Percentiles rank a stretch among this genome's conserved stretches.
phyloP scores from a whole-genome alignment of 2,797 vertebrate species.

The Fratercula arctica region DNA sequence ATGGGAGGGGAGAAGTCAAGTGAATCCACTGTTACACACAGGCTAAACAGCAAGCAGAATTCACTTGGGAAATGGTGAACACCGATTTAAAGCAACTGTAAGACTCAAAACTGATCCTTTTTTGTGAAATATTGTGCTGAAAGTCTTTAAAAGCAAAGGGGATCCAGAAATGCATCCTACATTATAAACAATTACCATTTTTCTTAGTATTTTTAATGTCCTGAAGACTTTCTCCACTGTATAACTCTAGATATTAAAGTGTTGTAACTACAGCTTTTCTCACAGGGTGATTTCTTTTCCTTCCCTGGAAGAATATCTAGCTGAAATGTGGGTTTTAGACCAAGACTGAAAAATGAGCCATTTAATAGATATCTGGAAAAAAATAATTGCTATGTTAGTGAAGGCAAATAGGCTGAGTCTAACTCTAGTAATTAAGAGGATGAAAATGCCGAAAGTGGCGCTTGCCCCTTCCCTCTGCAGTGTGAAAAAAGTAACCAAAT shows the following conservation, averaged over 20 bases:
- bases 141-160: background rate
- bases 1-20: background rate
- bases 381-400: background rate
- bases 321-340: background rate
- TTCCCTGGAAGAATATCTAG: background rate
- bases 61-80: background rate
- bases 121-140: background rate
- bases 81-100: background rate
- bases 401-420: background rate
- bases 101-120: background rate
- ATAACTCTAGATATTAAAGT: background rate
- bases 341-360: background rate
- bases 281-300: background rate
- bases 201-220: background rate
- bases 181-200: background rate
- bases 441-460: background rate
- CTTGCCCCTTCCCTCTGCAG: background rate
- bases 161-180: background rate
- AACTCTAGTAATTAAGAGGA: background rate
- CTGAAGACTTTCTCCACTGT: background rate
- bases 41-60: background rate
- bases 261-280: background rate
- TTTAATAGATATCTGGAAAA: background rate
- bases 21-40: background rate
- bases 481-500: background rate